These are phyloP conservation scores for Autographa gamma DNA, from an alignment of 2,888 invertebrate species.

Conservation along the genomic window DNA sequence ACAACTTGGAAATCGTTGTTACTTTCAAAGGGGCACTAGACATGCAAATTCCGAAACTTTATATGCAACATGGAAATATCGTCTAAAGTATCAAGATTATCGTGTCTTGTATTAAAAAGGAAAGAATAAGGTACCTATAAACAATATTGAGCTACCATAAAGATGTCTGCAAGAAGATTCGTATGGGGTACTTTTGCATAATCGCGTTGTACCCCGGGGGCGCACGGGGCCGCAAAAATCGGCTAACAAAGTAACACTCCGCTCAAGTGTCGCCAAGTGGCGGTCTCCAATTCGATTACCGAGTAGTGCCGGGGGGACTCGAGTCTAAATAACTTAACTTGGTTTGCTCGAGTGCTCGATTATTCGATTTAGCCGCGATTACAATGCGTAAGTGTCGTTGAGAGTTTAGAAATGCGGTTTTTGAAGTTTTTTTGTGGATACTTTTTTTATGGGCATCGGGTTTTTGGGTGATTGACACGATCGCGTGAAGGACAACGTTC, in stretches of 20 bases:
- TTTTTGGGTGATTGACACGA: constrained; percentile 61
- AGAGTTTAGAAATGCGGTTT: constrained; percentile 72
- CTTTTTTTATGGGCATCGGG: constrained; percentile 49
- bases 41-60: constrained; percentile 42
- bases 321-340: constrained; percentile 84
- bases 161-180: constrained; percentile 66
- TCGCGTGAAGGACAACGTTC: constrained; percentile 47
- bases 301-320: constrained; percentile 79
- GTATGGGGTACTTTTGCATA: constrained; percentile 76
- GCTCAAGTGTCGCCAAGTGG: constrained; percentile 84
- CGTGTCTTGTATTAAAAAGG: constrained; percentile 52
- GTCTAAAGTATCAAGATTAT: constrained; percentile 39
- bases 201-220: constrained; percentile 69
- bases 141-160: constrained; percentile 62
- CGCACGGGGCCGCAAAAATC: constrained; percentile 75
- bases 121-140: constrained; percentile 53
- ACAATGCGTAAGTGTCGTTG: constrained; percentile 82
- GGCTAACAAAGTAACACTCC: constrained; percentile 86
- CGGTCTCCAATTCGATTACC: constrained; percentile 86
- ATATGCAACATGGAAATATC: constrained; percentile 33
- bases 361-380: constrained; percentile 84
- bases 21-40: constrained; percentile 32
- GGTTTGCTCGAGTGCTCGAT: constrained; percentile 82
- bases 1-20: constrained; percentile 35
- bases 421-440: constrained; percentile 62